These are phyloP conservation scores for Caenorhabditis sp. DNA, from an alignment of 2,888 invertebrate species.

Conservation along the genomic window DNA sequence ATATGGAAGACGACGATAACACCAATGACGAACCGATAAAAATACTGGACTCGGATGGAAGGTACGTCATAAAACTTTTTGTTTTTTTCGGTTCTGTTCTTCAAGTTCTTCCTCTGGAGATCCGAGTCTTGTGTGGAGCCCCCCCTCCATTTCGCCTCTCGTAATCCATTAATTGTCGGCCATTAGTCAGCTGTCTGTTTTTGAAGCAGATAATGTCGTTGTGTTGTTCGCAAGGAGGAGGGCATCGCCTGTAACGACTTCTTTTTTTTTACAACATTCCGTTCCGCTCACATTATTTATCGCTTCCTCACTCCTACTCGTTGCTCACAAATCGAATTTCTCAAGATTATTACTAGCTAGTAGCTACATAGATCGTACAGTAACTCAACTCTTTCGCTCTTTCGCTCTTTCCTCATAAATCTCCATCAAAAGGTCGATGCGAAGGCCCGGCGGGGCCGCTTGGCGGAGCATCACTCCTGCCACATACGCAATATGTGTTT, in stretches of 20 bases:
- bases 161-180: constrained; percentile 49
- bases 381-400: too few species aligned
- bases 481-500: too few species aligned
- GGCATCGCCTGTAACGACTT: constrained; percentile 41
- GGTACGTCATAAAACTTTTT: neutral
- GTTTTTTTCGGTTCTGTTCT: neutral
- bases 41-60: constrained; percentile 5
- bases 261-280: constrained; percentile 41
- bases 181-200: constrained; percentile 44
- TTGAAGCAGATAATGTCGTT: neutral
- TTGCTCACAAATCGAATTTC: too few species aligned
- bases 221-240: constrained; percentile 12
- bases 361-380: too few species aligned
- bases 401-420: too few species aligned
- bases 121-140: neutral
- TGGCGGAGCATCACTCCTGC: too few species aligned
- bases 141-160: constrained; percentile 10
- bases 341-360: too few species aligned
- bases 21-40: constrained; percentile 10
- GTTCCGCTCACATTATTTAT: constrained; percentile 44
- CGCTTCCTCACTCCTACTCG: constrained; percentile 21
- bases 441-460: too few species aligned
- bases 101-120: too few species aligned
- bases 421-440: constrained; percentile 43
- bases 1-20: too few species aligned